These are phyloP conservation scores for Squalus acanthias DNA, from an alignment of 2,797 vertebrate genomes.

Conservation along the genomic window DNA sequence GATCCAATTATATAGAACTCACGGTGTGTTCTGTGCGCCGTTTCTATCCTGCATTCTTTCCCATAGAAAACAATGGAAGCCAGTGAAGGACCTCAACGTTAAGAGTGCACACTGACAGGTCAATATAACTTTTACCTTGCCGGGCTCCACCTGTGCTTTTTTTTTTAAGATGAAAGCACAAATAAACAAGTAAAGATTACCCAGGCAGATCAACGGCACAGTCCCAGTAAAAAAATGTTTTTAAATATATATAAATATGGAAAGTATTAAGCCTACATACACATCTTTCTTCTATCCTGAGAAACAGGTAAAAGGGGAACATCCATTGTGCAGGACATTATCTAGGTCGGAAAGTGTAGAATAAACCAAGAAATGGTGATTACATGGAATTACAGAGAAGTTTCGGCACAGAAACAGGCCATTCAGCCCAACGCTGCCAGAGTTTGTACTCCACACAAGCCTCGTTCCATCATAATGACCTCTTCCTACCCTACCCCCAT, in stretches of 20 bases:
- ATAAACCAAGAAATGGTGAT: neutral
- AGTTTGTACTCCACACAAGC: neutral
- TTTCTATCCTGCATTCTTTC: neutral
- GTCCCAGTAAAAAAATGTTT: neutral
- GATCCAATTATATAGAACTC: neutral
- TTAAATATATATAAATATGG: neutral
- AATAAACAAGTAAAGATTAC: neutral
- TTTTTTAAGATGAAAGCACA: neutral
- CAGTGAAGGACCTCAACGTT: neutral
- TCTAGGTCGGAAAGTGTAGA: neutral
- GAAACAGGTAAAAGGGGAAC: neutral
- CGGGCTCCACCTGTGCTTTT: neutral
- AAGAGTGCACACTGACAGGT: neutral
- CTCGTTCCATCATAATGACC: too few species aligned
- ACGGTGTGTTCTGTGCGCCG: too few species aligned
- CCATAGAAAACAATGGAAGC: conserved; percentile 1
- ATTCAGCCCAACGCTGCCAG: neutral
- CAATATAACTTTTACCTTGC: neutral
- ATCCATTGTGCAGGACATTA: neutral
- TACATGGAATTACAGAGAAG: neutral
- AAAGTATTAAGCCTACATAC: too few species aligned
- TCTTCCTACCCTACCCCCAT: too few species aligned
- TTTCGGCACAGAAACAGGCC: neutral
- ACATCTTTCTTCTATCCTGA: neutral
- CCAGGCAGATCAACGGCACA: neutral